Evolutionary conservation across 2,888 invertebrate species (phyloP).

Genomic region (Neria commutata): DNA sequence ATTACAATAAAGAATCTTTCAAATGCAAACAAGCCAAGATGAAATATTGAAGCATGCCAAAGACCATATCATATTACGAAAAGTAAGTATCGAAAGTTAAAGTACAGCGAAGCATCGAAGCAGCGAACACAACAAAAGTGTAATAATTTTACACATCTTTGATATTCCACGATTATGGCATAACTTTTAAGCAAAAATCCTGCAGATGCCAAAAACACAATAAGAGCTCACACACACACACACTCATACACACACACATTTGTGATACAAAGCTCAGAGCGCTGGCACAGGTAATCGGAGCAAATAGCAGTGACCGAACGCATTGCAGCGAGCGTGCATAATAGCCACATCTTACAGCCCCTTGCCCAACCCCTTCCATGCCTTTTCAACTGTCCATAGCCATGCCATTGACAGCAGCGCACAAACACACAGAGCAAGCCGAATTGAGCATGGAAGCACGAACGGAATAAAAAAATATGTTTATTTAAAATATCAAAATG

Average conservation of each 20-base stretch:
- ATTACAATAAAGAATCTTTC: constrained; percentile 48
- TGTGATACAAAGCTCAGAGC: too few relatives aligned
- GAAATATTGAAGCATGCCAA: neutral
- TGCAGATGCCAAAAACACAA: constrained; percentile 6
- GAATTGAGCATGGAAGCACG: neutral
- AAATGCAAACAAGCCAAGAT: constrained; percentile 17
- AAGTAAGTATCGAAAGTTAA: too few relatives aligned
- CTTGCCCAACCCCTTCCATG: neutral
- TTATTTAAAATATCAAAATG: constrained; percentile 54
- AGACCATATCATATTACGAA: too few relatives aligned
- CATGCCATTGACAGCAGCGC: neutral
- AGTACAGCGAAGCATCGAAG: neutral
- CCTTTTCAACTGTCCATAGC: neutral
- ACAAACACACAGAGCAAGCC: neutral
- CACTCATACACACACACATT: too few relatives aligned
- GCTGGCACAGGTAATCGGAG: too few relatives aligned
- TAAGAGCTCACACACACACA: neutral
- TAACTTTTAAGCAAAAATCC: constrained; percentile 26
- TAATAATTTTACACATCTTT: constrained; percentile 30
- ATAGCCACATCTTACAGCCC: neutral
- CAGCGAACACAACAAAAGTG: neutral
- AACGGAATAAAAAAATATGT: constrained; percentile 38
- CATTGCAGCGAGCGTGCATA: neutral
- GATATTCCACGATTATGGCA: constrained; percentile 34
- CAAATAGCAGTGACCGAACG: neutral